Evolutionary conservation across 2,113 vertebrate genomes (phyloP), one percentile per base, ranked within the genome.

Genomic region (Aplodontia rufa): DNA sequence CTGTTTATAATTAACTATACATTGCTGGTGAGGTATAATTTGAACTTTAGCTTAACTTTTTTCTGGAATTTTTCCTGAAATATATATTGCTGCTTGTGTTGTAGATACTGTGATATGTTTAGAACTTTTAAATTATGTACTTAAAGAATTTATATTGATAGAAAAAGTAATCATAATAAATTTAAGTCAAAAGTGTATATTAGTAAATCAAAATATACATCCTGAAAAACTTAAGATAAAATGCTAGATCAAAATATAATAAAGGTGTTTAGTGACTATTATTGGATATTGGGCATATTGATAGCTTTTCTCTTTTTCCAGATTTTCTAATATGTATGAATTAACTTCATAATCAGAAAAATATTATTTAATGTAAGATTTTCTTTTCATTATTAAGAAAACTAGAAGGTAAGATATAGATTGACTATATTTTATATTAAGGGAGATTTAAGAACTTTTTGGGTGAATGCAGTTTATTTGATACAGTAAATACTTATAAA

Each of bases 1-100:
- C n/a, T 86, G 47, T n/a, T 93, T 90, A 84, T 16, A 69, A 35
- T 78, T 87, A 91, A 51, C 83, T 82, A 79, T 78, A 37, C 35
- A 58, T 58, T 58, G 55, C 55, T 58, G 55, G 47, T 69, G 8
- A n/a, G 14, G 20, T 83, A 55, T 12, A 76, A 83, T 78, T 71
- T 88, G 81, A 88, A 64, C 83, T 94, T 89, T 72, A 88, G n/a
- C 5, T 71, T 35, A 79, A 1, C 1, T 19, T 92, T 11, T 37
- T 84, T 53, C 32, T 78, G 69, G 37, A 94, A 86, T 80, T 12
- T 17, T 35, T 49, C 35, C 72, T 75, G 28, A 90, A 80, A 86
- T 85, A 75, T 13, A 24, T 74, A 28, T 3, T 51, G 14, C 32
- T 66, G 14, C 24, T 47, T 83, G 45, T 37, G 17, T 80, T 79